Base-by-base conservation (phyloP, 2,888 invertebrate species). In the Drosophila maculinotata region DNA sequence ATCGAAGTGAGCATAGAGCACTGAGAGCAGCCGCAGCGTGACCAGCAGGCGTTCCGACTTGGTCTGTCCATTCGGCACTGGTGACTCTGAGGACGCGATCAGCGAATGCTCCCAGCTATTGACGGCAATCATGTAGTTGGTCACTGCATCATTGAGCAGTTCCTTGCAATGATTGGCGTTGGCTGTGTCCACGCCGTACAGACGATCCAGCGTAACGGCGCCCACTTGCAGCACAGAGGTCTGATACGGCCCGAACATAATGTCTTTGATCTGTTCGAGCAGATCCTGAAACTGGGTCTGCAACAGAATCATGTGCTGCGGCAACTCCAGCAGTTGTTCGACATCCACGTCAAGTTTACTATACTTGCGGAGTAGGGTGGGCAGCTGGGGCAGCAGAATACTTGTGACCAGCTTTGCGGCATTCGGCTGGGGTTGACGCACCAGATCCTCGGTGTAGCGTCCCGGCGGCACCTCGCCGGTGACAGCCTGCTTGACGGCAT, bases 391-490 rank as follows among this genome's bases (percentile, higher is more conserved):
- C 3, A 62, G 36, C 1, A 85, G 25, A 1, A 36, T 10, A 0
- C 1, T 8, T 0, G 68, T 75, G 6, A 60, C 69, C 8, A 9
- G 5, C 2, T 54, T 4, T 0, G 31, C 35, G 20, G 63, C 64
- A 3, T 26, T 39, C 1, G 25, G 4, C 0, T 9, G 33, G 1
- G 72, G 44, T 0, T 36, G 14, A 7, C 60, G 59, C n/a, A 10
- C n/a, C n/a, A 72, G 28, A 23, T 69, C 23, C 9, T 70, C 41
- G 7, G 69, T 70, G 9, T 79, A 82, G 6, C 81, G 75, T 1
- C 81, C 81, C 1, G 49, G 49, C 0, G 81, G 81, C 10, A 85
- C 57, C 25, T 72, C 65, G 0, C 85, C 82, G 0, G 66, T 79
- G 1, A 73, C 68, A 0, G 79, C 59, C 44, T 82, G 82, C 38